A percentile compares a stretch with the other conserved stretches of the same genome.
These are phyloP conservation scores for Ptilodon capucinus DNA, from an alignment of 2,888 invertebrate genomes.

Conservation along the genomic window DNA sequence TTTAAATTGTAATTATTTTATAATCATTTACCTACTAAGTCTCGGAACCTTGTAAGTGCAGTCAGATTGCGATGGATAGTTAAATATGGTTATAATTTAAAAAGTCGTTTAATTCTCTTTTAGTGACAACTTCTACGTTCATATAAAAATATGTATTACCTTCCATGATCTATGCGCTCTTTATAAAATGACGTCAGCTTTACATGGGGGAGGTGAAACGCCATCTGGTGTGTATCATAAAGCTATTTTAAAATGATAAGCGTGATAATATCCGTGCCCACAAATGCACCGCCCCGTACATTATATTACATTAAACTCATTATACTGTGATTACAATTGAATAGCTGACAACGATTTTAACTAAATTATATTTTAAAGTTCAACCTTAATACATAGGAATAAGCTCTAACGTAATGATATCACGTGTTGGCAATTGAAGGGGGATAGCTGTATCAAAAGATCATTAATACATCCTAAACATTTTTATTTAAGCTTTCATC, in stretches of 20 bases:
- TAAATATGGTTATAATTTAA: background rate
- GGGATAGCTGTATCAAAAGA: conserved; percentile 47
- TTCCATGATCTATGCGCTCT: background rate
- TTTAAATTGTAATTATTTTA: too few relatives aligned
- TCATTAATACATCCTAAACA: conserved; percentile 42
- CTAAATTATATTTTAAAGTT: background rate
- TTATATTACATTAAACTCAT: conserved; percentile 71
- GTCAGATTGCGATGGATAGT: background rate
- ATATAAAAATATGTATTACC: conserved; percentile 1
- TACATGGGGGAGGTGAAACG: conserved; percentile 46
- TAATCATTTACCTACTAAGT: too few relatives aligned
- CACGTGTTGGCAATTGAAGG: conserved; percentile 19
- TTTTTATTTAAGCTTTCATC: conserved; percentile 35
- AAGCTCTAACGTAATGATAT: background rate
- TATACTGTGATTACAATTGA: conserved; percentile 63
- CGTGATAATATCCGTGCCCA: conserved; percentile 65
- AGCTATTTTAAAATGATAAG: conserved; percentile 72
- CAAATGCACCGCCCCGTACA: conserved; percentile 69
- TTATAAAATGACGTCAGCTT: conserved; percentile 4
- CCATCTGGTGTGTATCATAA: conserved; percentile 74
- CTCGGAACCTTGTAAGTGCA: too few relatives aligned
- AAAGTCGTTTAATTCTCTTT: background rate
- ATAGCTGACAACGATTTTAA: conserved; percentile 5
- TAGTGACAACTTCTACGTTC: background rate
- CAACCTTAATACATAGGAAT: conserved; percentile 17